Base-by-base conservation (phyloP, 2,888 invertebrate species). In the Branchellion lobata region DNA sequence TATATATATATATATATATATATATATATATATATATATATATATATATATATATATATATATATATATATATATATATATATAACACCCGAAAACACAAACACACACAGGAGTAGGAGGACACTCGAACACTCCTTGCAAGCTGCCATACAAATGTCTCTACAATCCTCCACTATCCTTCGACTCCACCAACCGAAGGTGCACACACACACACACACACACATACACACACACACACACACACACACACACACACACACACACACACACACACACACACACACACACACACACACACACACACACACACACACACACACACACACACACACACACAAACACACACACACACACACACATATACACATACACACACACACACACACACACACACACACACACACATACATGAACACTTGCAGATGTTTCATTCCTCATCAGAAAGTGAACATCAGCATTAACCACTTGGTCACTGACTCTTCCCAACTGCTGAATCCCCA, bases 121-220 rank as follows among this genome's bases (percentile, higher is more conserved):
- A 40, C 40, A 40, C 5, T 8, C 8, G 8, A 40, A 40, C 40
- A 40, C 40, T 14, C 40, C 40, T 40, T 40, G 40, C 40, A 73
- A 80, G 33, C 34, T 80, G n/a, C 81, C 83, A 18, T 83, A 92
- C 86, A 90, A 88, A 81, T 88, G 90, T 8, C 88, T 93, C 81
- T 92, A 93, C 85, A 89, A 90, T 1, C 87, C 90, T n/a, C 90
- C 92, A 1, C 86, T 91, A 33, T 93, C 92, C 85, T 93, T 93
- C 86, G 92, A 91, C 84, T 92, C 92, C 0, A 91, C 91, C 81
- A 91, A 92, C 85, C 90, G 92, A 80, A 91, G 92, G 88, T 91
- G 94, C 14, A n/a, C 31, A 69, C 69, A 34, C 69, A 69, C 69
- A 69, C 69, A 69, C 69, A 69, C 69, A 69, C 69, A 34, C 69